Percentiles rank a stretch among this genome's conserved stretches.
Conservation (phyloP, 2,888 invertebrate species). For the Tiphia femorata region DNA sequence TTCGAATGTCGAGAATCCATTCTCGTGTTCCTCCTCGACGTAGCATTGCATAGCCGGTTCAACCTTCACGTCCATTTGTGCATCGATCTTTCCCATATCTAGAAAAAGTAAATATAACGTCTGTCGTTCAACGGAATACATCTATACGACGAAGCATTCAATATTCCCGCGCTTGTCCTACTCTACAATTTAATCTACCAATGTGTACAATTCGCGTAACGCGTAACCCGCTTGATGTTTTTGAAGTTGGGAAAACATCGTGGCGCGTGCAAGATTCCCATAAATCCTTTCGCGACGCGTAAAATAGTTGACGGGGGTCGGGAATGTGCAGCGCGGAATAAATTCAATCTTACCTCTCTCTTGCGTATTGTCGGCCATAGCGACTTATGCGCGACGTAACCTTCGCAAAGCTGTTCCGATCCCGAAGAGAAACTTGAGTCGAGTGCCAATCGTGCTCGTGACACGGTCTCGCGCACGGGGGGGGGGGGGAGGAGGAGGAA, state of each 20-base stretch:
- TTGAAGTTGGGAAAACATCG: too few species aligned
- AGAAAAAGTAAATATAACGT: background rate
- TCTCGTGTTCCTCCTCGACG: constrained; percentile 46
- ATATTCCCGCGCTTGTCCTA: constrained; percentile 30
- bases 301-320: too few species aligned
- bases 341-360: constrained; percentile 40
- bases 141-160: background rate
- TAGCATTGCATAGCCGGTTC: constrained; percentile 44
- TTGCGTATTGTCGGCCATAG: constrained; percentile 29
- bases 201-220: too few species aligned
- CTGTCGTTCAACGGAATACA: background rate
- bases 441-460: constrained; percentile 34
- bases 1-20: constrained; percentile 37
- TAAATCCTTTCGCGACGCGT: too few species aligned
- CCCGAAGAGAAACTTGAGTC: constrained; percentile 21
- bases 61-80: constrained; percentile 48
- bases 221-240: too few species aligned
- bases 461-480: constrained; percentile 15
- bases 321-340: too few species aligned
- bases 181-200: too few species aligned
- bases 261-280: too few species aligned
- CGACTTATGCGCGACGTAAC: too few species aligned
- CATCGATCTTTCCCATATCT: constrained; percentile 8
- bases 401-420: constrained; percentile 24
- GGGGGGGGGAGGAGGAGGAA: too few species aligned